Conservation (phyloP, 2,888 invertebrate genomes). For the Marasmarcha lunaedactyla region DNA sequence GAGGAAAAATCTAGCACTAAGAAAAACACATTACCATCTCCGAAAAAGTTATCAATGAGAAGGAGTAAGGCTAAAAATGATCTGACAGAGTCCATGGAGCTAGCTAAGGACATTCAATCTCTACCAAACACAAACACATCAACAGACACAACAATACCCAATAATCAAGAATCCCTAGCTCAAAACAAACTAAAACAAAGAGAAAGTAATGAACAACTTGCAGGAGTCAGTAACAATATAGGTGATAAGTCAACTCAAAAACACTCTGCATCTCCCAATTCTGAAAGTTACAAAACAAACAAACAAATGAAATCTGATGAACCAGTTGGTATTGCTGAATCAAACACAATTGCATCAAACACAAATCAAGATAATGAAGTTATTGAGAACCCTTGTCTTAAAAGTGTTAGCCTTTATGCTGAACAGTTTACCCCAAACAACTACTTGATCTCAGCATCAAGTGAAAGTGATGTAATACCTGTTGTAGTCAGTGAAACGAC, state of each 20-base stretch:
- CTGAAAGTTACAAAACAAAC: neutral
- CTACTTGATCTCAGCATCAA: neutral
- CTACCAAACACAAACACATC: constrained; percentile 24
- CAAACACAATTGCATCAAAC: constrained; percentile 9
- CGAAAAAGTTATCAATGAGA: too few relatives aligned
- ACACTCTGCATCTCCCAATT: constrained; percentile 4
- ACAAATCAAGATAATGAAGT: constrained; percentile 10
- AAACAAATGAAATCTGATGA: constrained; percentile 6
- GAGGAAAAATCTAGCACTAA: neutral
- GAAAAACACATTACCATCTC: neutral
- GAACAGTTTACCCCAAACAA: constrained; percentile 29
- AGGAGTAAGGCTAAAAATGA: too few relatives aligned
- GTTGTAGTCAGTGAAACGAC: constrained; percentile 2
- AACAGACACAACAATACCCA: constrained; percentile 41
- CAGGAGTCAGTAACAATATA: constrained; percentile 9
- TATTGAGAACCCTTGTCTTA: constrained; percentile 34
- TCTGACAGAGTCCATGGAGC: too few relatives aligned
- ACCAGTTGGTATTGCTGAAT: constrained; percentile 6
- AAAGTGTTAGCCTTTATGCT: constrained; percentile 43
- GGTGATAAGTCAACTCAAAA: constrained; percentile 5
- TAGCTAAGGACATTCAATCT: constrained; percentile 6
- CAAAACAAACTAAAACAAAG: constrained; percentile 3
- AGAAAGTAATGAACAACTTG: constrained; percentile 3
- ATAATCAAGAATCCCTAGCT: constrained; percentile 47
- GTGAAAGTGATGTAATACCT: constrained; percentile 25